These are phyloP conservation scores for Dolichoris vasculosae DNA, from an alignment of 1,140 invertebrate genomes.

Conservation along the genomic window DNA sequence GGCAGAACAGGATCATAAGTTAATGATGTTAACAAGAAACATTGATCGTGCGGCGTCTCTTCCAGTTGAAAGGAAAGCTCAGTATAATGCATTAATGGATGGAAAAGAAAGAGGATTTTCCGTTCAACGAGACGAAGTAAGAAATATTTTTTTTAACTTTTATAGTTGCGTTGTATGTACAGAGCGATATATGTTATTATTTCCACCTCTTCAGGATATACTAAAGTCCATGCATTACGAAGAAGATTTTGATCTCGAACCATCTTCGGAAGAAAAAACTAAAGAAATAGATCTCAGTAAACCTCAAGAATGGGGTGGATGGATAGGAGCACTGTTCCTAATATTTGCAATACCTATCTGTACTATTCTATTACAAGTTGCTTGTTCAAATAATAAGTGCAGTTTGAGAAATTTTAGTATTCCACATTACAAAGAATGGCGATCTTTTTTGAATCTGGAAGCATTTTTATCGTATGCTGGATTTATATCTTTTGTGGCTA, in stretches of 20 bases:
- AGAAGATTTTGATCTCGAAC: conserved; percentile 56
- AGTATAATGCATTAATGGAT: conserved; percentile 58
- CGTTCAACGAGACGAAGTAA: conserved; percentile 66
- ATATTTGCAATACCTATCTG: conserved; percentile 58
- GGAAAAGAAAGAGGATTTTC: conserved; percentile 67
- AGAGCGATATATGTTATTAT: not conserved
- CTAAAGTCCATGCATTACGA: conserved; percentile 56
- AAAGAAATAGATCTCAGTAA: conserved; percentile 61
- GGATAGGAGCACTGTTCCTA: conserved; percentile 64
- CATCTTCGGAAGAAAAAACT: conserved; percentile 55
- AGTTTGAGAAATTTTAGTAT: conserved; percentile 56
- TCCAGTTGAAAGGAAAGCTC: conserved; percentile 64
- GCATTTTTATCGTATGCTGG: conserved; percentile 60
- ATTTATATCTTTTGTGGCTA: conserved; percentile 58
- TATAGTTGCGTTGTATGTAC: not conserved
- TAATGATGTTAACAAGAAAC: conserved; percentile 56
- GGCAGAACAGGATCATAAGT: conserved; percentile 59
- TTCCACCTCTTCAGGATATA: conserved; percentile 58
- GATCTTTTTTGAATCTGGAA: conserved; percentile 61
- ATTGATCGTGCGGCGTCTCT: conserved; percentile 68
- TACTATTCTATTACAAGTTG: conserved; percentile 63
- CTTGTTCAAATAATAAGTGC: conserved; percentile 64
- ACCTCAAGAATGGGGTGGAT: conserved; percentile 70
- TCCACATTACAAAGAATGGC: conserved; percentile 55
- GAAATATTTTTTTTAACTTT: conserved; percentile 23